Percentiles rank a stretch among this genome's conserved stretches.
Conservation (phyloP, 1,140 invertebrate species). For the Lerema accius region DNA sequence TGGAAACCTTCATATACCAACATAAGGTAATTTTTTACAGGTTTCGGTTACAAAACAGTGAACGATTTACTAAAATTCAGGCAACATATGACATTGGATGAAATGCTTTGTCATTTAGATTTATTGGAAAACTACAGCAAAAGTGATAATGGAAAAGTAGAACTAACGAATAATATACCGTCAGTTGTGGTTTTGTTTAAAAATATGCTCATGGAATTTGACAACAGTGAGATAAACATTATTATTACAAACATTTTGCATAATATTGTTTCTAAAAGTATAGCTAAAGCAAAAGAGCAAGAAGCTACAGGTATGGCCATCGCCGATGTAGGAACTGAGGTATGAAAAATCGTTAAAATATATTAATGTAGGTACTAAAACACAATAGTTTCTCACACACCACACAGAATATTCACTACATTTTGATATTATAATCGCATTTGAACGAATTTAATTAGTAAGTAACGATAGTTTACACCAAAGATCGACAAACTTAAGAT, state of each 20-base stretch:
- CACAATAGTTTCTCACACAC: too few relatives aligned
- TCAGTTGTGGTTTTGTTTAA: constrained; percentile 53
- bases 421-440: too few relatives aligned
- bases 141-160: constrained; percentile 49
- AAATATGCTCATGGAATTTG: constrained; percentile 55
- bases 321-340: constrained; percentile 58
- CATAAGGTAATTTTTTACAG: constrained; percentile 44
- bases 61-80: constrained; percentile 50
- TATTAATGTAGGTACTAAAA: too few relatives aligned
- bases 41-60: constrained; percentile 52
- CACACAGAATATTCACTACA: too few relatives aligned
- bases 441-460: too few relatives aligned
- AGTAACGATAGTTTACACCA: too few relatives aligned
- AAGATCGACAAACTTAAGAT: too few relatives aligned
- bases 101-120: constrained; percentile 62
- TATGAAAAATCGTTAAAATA: too few relatives aligned
- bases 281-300: constrained; percentile 37
- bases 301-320: constrained; percentile 38
- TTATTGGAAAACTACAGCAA: constrained; percentile 54
- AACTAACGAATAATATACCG: constrained; percentile 46
- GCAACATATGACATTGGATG: constrained; percentile 59
- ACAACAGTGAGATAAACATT: constrained; percentile 67
- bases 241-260: constrained; percentile 58
- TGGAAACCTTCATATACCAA: constrained; percentile 16
- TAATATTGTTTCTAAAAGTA: constrained; percentile 56